Evolutionary conservation across 2,888 invertebrate genomes (phyloP).

Genomic region (Drosophila atripex): DNA sequence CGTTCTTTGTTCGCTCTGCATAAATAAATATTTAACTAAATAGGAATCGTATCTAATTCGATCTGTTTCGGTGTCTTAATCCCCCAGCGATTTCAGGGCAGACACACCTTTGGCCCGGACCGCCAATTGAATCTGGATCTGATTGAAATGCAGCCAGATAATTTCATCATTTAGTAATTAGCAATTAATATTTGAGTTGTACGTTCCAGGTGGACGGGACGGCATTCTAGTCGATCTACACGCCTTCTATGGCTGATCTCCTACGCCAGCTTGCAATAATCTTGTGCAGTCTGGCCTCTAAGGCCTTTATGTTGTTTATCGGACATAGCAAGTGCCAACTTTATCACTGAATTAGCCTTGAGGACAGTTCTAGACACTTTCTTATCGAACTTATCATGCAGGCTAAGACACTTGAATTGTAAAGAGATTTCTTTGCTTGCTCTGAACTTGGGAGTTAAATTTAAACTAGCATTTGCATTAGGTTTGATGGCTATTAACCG

Average conservation of each 20-base stretch:
- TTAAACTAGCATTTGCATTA: neutral
- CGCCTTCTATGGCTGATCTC: slow-evolving; percentile 16
- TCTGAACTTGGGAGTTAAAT: neutral
- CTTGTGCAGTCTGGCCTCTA: neutral
- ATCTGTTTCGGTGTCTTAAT: slow-evolving; percentile 5
- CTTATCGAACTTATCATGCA: slow-evolving; percentile 20
- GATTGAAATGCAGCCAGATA: slow-evolving; percentile 56
- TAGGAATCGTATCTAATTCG: slow-evolving; percentile 15
- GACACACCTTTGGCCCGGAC: slow-evolving; percentile 24
- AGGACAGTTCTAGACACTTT: neutral
- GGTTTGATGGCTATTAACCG: neutral
- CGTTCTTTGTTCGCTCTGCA: slow-evolving; percentile 4
- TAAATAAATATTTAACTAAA: slow-evolving; percentile 15
- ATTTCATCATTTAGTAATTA: slow-evolving; percentile 68
- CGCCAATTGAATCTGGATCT: slow-evolving; percentile 33
- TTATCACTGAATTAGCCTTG: neutral
- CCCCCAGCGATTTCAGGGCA: neutral
- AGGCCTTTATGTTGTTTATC: neutral
- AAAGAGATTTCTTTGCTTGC: neutral
- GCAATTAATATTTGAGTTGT: slow-evolving; percentile 50
- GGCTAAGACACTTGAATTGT: neutral
- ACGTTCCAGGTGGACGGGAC: slow-evolving; percentile 46
- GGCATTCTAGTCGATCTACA: slow-evolving; percentile 49
- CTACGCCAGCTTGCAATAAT: neutral
- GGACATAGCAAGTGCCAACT: neutral